A percentile compares a stretch with the other conserved stretches of the same genome.
Evolutionary conservation across 2,888 invertebrate genomes (phyloP).

Genomic region (Lasioglossum marginatum): DNA sequence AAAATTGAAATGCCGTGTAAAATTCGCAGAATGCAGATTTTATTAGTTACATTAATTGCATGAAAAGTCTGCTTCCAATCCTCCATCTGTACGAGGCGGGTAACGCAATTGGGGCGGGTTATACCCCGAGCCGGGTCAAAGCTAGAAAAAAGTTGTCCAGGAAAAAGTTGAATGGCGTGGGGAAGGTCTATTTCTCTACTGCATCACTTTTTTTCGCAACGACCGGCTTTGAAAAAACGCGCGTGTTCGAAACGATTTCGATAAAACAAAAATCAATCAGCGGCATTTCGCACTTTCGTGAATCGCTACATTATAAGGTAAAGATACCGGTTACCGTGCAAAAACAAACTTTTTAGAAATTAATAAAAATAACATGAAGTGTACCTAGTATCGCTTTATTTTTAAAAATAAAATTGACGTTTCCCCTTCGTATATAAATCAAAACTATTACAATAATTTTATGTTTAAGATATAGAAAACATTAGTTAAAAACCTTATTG

Average conservation of each 20-base stretch:
- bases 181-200: background rate
- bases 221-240: background rate
- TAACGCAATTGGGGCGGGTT: constrained; percentile 1
- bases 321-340: too few species aligned
- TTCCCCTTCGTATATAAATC: too few species aligned
- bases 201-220: background rate
- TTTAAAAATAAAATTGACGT: too few species aligned
- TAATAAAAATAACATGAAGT: too few species aligned
- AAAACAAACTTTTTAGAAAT: too few species aligned
- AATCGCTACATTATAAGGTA: background rate
- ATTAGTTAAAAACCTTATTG: too few species aligned
- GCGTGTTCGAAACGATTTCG: background rate
- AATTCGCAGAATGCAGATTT: background rate
- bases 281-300: background rate
- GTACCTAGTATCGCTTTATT: too few species aligned
- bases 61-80: background rate
- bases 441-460: too few species aligned
- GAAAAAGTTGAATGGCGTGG: background rate
- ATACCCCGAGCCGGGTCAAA: background rate
- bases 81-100: background rate
- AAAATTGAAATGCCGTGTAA: background rate
- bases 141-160: background rate
- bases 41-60: background rate
- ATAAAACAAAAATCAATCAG: background rate
- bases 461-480: too few species aligned